A percentile compares a stretch with the other conserved stretches of the same genome.
Conservation (phyloP, 2,113 vertebrate species). For the Eulemur rufifrons region DNA sequence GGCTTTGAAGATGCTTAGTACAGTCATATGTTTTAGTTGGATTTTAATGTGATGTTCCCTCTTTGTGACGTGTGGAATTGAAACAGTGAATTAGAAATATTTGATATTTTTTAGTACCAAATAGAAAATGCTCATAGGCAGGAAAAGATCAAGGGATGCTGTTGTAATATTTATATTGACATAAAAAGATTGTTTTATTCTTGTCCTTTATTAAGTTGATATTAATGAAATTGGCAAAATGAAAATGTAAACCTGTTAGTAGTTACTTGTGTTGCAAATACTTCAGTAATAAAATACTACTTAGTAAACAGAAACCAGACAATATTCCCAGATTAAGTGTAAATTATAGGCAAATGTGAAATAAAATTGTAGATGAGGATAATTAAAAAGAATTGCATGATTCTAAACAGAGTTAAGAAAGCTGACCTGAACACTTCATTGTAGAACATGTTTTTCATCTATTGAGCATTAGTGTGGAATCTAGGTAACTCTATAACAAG, state of each 20-base stretch:
- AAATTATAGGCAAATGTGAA: not conserved
- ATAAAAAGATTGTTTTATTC: not conserved
- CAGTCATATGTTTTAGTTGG: not conserved
- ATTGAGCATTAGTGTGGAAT: conserved; percentile 54
- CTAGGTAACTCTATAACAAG: conserved; percentile 71
- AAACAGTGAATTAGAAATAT: not conserved
- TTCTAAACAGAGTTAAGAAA: conserved; percentile 27
- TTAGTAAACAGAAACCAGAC: not conserved
- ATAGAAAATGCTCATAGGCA: not conserved
- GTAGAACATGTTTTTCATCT: conserved; percentile 28
- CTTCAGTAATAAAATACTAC: not conserved
- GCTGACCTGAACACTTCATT: not conserved
- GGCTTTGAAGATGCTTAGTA: not conserved
- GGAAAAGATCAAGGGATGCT: not conserved
- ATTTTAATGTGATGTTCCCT: not conserved
- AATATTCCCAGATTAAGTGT: not conserved
- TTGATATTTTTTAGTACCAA: not conserved
- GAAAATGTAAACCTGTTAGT: not conserved
- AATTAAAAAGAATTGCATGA: not conserved
- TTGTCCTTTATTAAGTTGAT: not conserved
- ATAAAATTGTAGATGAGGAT: not conserved
- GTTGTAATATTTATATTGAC: not conserved
- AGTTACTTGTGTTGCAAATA: not conserved
- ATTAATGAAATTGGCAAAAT: not conserved
- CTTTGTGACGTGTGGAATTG: not conserved